Evolutionary conservation across 2,888 invertebrate genomes (phyloP), one percentile per base, ranked within the genome.

Genomic region (Melipona bicolor): DNA sequence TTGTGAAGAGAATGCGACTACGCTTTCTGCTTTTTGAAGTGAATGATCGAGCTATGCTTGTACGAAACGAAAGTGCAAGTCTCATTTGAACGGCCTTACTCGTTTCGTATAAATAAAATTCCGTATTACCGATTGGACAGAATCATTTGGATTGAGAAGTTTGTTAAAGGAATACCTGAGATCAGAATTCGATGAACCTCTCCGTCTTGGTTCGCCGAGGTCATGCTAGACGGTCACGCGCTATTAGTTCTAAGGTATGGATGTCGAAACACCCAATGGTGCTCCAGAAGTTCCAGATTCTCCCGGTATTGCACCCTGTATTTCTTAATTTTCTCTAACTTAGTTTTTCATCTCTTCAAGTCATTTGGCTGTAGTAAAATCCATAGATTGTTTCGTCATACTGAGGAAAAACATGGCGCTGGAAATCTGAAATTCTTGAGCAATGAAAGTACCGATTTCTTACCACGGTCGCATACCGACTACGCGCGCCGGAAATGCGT

Each of bases 161-260:
- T 21, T 43, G 43, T 54, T 24, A 69, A 59, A 71, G 71, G 69
- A 81, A 80, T 36, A 61, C 52, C 32, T 50, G 49, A 74, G 82
- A 87, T 76, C 73, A 73, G 84, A 74, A 85, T 86, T 85, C 86
- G 90, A 89, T 85, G 91, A 86, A 88, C 81, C 81, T 72, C 43
- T 43, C 43, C 84, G 90, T 87, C 78, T 87, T 91, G 87, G 86
- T 90, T 88, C 87, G 80, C 73, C 85, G 90, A 86, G 89, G 86
- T 89, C 87, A 81, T 74, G 81, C 84, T 79, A 87, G 85, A 88
- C 79, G 86, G 91, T 92, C 90, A 92, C 88, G 92, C 91, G 74
- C 88, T 87, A 86, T 78, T 85, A 88, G 79, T 81, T 88, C 74
- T 32, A 79, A 75, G 91, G 89, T 89, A 92, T 91, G 90, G 73